Conservation (phyloP, 2,113 vertebrate genomes). For the Amphilophus citrinellus region DNA sequence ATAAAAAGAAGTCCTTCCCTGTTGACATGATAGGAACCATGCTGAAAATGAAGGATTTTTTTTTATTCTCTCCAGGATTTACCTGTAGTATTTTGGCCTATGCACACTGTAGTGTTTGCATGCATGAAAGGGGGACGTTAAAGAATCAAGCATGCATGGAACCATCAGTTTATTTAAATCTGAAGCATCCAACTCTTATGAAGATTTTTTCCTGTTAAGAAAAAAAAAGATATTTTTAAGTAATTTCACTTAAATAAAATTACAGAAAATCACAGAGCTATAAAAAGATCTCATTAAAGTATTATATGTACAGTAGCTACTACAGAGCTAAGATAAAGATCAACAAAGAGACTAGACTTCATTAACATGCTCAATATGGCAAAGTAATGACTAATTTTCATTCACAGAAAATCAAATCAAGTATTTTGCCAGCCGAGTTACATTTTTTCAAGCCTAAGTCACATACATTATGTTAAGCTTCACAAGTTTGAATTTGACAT, state of each 20-base stretch:
- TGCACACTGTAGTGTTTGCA: conserved; percentile 1
- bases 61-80: conserved; percentile 34
- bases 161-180: background rate
- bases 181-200: background rate
- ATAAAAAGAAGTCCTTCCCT: conserved; percentile 87
- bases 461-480: background rate
- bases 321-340: background rate
- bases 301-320: background rate
- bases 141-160: background rate
- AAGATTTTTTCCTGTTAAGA: background rate
- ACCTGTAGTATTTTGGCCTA: conserved; percentile 26
- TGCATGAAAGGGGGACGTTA: background rate
- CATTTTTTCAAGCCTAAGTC: background rate
- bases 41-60: conserved; percentile 56
- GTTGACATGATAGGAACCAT: conserved; percentile 76
- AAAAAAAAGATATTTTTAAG: background rate
- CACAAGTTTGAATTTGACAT: background rate
- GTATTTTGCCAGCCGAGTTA: background rate
- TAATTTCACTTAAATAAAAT: background rate
- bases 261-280: background rate
- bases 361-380: no score
- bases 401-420: background rate
- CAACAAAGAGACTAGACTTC: background rate
- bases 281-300: background rate
- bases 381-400: background rate